Percentiles rank a stretch among this genome's conserved stretches.
These are phyloP conservation scores for Picus viridis DNA, from an alignment of 2,797 vertebrate species.

Conservation along the genomic window DNA sequence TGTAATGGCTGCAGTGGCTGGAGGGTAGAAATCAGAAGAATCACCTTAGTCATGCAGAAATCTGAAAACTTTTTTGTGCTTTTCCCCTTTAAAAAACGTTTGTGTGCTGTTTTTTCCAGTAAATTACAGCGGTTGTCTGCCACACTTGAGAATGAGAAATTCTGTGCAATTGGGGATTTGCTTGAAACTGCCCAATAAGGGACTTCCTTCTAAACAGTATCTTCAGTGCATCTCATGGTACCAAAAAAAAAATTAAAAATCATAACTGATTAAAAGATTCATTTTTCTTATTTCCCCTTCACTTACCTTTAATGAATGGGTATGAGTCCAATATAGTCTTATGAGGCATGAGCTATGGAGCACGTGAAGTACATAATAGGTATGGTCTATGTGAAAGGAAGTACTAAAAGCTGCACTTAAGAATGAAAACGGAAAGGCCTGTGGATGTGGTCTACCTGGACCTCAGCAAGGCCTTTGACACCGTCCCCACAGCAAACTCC, in stretches of 20 bases:
- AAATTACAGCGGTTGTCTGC: neutral
- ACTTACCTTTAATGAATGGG: neutral
- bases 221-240: neutral
- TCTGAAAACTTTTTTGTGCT: neutral
- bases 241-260: neutral
- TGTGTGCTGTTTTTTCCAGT: neutral
- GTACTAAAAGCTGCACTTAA: neutral
- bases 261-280: neutral
- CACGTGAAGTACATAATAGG: neutral
- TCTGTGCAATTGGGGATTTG: neutral
- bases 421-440: neutral
- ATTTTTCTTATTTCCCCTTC: neutral
- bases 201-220: rapidly evolving
- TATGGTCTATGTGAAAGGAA: neutral
- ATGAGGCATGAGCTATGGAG: neutral
- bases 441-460: no score
- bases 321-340: neutral
- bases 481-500: no score
- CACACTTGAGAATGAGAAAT: neutral
- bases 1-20: neutral
- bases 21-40: neutral
- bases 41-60: neutral
- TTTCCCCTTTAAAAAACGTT: neutral
- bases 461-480: no score
- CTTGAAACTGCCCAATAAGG: neutral